Evolutionary conservation across 2,888 invertebrate species (phyloP).

Genomic region (Cerastis leucographa): DNA sequence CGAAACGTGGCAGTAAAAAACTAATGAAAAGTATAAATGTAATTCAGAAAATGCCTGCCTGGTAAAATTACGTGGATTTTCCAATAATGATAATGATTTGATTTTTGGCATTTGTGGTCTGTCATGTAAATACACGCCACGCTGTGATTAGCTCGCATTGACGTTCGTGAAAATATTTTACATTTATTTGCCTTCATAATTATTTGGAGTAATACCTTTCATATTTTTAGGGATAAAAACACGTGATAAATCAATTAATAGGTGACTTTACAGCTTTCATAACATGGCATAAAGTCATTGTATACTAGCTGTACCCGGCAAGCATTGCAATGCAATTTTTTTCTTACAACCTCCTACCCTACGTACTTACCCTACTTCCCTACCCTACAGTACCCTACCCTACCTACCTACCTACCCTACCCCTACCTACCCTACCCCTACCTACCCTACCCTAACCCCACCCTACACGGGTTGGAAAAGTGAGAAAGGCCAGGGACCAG

Average conservation of each 20-base stretch:
- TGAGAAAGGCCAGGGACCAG: too few species aligned
- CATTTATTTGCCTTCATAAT: not conserved
- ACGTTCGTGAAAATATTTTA: constrained; percentile 19
- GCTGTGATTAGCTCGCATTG: constrained; percentile 7
- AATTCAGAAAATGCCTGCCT: not conserved
- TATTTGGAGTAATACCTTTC: not conserved
- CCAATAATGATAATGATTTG: not conserved
- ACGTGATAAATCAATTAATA: not conserved
- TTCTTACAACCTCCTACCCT: too few species aligned
- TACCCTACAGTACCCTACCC: too few species aligned
- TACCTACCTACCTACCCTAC: too few species aligned
- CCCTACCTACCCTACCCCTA: too few species aligned
- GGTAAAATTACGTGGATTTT: not conserved
- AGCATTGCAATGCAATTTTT: too few species aligned
- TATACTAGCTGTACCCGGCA: too few species aligned
- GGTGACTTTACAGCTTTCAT: not conserved
- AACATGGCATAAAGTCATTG: not conserved
- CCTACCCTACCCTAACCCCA: too few species aligned
- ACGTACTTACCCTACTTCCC: too few species aligned
- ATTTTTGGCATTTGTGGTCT: constrained; percentile 9
- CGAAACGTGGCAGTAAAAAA: too few species aligned
- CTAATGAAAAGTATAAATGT: not conserved
- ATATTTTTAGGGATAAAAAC: not conserved
- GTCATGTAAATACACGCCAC: constrained; percentile 21
- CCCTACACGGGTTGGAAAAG: too few species aligned